Percentiles rank a stretch among this genome's conserved stretches.
Conservation (phyloP, 2,888 invertebrate genomes). For the Azorinus chamasolen region DNA sequence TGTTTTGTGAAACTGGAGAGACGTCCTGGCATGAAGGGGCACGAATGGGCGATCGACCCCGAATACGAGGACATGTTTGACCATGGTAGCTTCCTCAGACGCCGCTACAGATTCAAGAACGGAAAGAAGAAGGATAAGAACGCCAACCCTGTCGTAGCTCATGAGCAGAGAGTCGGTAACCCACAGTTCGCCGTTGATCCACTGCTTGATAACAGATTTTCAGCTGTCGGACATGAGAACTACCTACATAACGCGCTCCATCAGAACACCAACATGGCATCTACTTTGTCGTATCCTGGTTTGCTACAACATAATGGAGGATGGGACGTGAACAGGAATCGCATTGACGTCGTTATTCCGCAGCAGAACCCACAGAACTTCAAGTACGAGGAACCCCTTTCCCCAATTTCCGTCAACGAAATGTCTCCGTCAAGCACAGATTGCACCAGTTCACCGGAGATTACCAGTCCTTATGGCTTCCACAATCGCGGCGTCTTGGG, state of each 20-base stretch:
- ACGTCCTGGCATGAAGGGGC: constrained; percentile 79
- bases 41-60: constrained; percentile 81
- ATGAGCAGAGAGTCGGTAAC: constrained; percentile 15
- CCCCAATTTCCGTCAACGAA: constrained; percentile 46
- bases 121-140: constrained; percentile 54
- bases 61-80: constrained; percentile 82
- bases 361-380: constrained; percentile 1
- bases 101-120: constrained; percentile 79
- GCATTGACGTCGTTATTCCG: not conserved
- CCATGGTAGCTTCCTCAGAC: constrained; percentile 80
- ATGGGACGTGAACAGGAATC: constrained; percentile 23
- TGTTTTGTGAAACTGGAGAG: constrained; percentile 81
- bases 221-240: constrained; percentile 14
- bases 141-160: not conserved
- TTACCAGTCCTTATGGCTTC: not conserved
- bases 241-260: constrained; percentile 38
- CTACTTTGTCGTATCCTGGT: not conserved
- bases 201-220: constrained; percentile 33
- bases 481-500: too few relatives aligned
- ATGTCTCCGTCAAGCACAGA: constrained; percentile 52
- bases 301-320: not conserved
- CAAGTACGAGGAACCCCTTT: constrained; percentile 39
- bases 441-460: constrained; percentile 53
- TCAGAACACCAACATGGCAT: constrained; percentile 35
- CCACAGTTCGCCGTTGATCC: constrained; percentile 43